A percentile compares a stretch with the other conserved stretches of the same genome.
Evolutionary conservation across 53 echinoderm and acorn worm species (phyloP).

Genomic region (Stichopus horrens): DNA sequence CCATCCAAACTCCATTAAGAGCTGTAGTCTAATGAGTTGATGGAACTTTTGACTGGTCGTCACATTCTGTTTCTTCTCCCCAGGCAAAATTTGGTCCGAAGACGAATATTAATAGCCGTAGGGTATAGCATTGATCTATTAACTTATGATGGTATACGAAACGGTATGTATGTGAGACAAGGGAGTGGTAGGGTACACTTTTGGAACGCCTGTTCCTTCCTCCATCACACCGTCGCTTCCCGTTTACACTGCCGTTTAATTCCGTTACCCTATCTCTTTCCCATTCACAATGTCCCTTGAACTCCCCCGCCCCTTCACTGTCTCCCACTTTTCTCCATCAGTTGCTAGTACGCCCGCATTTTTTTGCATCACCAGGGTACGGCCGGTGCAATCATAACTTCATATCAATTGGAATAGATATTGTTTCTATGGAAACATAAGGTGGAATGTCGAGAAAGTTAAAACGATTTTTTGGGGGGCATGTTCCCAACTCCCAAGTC

Average conservation of each 20-base stretch:
- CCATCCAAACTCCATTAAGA: too few species aligned
- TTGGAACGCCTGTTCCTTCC: neutral
- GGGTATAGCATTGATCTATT: too few species aligned
- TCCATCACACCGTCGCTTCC: neutral
- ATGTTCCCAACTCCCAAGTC: neutral
- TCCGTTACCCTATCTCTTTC: neutral
- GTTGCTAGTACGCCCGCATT: neutral
- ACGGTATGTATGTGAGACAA: too few species aligned
- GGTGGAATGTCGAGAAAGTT: neutral
- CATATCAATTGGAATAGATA: neutral
- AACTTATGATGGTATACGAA: too few species aligned
- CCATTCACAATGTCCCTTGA: neutral
- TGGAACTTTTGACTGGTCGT: too few species aligned
- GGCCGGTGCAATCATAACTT: too few species aligned
- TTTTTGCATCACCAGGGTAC: neutral
- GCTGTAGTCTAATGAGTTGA: too few species aligned
- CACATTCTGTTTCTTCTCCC: too few species aligned
- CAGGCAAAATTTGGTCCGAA: too few species aligned
- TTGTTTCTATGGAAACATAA: slow-evolving; percentile 3
- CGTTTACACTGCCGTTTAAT: neutral
- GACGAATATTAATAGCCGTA: too few species aligned
- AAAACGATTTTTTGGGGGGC: neutral
- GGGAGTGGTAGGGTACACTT: too few species aligned
- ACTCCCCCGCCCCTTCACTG: neutral
- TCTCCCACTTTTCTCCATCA: neutral